These are phyloP conservation scores for Parazoanthus darwini DNA, from an alignment of 92 coral and sea anemone species.

Conservation along the genomic window DNA sequence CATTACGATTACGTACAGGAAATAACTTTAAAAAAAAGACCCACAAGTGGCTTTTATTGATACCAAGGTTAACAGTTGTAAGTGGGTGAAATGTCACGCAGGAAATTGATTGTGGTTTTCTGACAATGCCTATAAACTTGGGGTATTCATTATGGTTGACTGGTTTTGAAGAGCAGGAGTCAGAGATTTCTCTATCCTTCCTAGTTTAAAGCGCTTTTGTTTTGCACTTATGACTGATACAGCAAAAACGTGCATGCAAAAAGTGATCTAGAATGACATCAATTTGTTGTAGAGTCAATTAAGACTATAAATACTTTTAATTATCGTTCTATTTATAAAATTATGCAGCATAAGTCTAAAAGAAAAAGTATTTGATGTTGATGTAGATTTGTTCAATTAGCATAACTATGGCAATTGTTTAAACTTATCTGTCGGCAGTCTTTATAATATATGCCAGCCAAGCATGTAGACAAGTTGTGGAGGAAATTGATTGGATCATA, in stretches of 20 bases:
- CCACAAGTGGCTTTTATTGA: slow-evolving; percentile 13
- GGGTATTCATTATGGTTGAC: neutral
- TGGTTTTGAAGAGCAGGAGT: slow-evolving; percentile 3
- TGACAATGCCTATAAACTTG: neutral
- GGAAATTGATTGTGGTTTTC: slow-evolving; percentile 35
- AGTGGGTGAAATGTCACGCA: neutral
- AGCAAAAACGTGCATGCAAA: neutral
- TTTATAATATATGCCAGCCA: too few relatives aligned
- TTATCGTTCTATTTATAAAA: neutral
- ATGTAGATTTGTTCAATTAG: neutral
- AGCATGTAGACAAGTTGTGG: neutral
- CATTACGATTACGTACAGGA: slow-evolving; percentile 6
- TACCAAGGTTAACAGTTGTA: neutral
- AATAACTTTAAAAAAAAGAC: slow-evolving; percentile 4
- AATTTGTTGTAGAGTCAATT: neutral
- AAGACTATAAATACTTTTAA: neutral
- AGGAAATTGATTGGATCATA: neutral
- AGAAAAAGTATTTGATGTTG: neutral
- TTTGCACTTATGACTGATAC: neutral
- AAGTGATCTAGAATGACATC: neutral
- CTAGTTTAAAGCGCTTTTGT: neutral
- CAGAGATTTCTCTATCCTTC: too few relatives aligned
- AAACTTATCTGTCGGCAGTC: neutral
- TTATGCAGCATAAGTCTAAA: neutral
- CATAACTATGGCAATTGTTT: slow-evolving; percentile 3